phyloP scores from a whole-genome alignment of 2,888 invertebrate genomes.

The Tenthredo scrophulariae region DNA sequence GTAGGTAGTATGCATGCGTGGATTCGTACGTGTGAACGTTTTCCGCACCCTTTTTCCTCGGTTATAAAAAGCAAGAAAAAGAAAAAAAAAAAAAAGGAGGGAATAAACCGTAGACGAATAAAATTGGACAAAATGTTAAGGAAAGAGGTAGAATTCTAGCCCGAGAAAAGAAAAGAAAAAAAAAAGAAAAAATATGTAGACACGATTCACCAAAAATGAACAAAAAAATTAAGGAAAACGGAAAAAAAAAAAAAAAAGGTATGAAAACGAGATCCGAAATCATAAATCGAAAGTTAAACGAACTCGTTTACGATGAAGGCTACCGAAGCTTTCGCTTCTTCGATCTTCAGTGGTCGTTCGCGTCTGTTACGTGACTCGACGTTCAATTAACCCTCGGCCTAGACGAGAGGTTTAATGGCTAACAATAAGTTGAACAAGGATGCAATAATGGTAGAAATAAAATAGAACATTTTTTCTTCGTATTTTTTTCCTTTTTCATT shows the following conservation, averaged over 20 bases:
- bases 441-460: background rate
- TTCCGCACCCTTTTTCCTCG: background rate
- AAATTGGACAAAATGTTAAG: background rate
- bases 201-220: background rate
- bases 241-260: background rate
- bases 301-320: background rate
- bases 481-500: background rate
- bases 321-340: constrained; percentile 27
- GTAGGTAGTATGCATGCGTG: background rate
- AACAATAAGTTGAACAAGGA: constrained; percentile 26
- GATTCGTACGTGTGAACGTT: background rate
- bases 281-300: constrained; percentile 10
- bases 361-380: constrained; percentile 52
- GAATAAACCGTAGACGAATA: background rate
- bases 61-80: no score
- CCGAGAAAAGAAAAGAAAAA: background rate
- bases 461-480: background rate
- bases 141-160: background rate
- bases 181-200: no score
- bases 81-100: no score
- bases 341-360: background rate
- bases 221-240: background rate
- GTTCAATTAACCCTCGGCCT: constrained; percentile 62
- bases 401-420: constrained; percentile 52
- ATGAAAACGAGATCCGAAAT: background rate